Conservation (phyloP, 1,140 invertebrate species). For the Drosophila arawakana region DNA sequence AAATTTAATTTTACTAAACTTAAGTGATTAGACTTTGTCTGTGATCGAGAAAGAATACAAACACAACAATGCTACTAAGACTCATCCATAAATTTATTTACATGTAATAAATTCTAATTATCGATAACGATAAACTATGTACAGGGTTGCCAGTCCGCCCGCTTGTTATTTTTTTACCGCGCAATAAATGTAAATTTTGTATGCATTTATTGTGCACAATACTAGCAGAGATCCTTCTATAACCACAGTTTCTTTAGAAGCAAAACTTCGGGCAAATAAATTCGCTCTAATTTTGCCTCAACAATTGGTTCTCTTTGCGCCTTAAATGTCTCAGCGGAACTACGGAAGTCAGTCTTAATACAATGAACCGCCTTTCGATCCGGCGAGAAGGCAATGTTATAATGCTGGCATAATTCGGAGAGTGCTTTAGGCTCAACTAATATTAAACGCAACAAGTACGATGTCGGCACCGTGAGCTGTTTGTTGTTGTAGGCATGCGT, state of each 20-base stretch:
- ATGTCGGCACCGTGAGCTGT: conserved; percentile 85
- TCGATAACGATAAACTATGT: conserved; percentile 36
- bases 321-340: conserved; percentile 32
- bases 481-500: conserved; percentile 86
- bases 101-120: conserved; percentile 5
- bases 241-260: conserved; percentile 66
- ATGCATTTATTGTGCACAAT: not conserved
- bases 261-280: conserved; percentile 74
- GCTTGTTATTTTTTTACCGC: conserved; percentile 14
- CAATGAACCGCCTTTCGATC: conserved; percentile 67
- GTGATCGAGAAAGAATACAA: not conserved
- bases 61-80: not conserved
- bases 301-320: conserved; percentile 60
- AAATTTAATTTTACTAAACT: not conserved
- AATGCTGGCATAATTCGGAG: conserved; percentile 69
- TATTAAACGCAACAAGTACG: conserved; percentile 76
- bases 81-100: not conserved
- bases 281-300: conserved; percentile 64
- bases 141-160: conserved; percentile 43
- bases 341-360: conserved; percentile 71
- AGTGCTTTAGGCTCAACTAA: conserved; percentile 65
- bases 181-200: not conserved
- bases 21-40: not conserved
- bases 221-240: conserved; percentile 25
- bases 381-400: conserved; percentile 50